These are phyloP conservation scores for Sclerodermus sp. DNA, from an alignment of 2,888 invertebrate species.

Conservation along the genomic window DNA sequence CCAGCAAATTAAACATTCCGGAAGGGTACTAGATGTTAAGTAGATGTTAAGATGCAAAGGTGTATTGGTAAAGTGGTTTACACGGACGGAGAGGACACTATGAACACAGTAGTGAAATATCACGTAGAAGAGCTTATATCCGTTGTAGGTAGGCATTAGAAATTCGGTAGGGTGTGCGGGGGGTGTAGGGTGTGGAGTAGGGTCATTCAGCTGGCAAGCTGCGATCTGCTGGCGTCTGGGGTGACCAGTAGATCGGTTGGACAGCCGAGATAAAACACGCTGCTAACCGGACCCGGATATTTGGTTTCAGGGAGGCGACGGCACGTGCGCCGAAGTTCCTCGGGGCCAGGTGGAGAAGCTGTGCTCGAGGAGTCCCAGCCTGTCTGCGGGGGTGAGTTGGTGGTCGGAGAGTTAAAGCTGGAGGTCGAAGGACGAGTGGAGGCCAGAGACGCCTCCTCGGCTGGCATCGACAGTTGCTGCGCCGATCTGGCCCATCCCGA, in stretches of 20 bases:
- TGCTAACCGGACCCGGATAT: constrained; percentile 39
- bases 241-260: constrained; percentile 18
- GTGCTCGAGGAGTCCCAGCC: constrained; percentile 12
- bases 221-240: neutral
- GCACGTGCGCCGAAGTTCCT: constrained; percentile 52
- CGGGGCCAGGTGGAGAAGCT: constrained; percentile 40
- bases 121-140: too few relatives aligned
- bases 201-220: neutral
- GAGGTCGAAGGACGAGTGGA: constrained; percentile 2
- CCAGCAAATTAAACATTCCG: too few relatives aligned
- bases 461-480: neutral
- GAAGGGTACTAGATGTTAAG: too few relatives aligned
- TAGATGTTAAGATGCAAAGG: too few relatives aligned
- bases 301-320: constrained; percentile 56
- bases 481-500: neutral
- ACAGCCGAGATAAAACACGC: too few relatives aligned
- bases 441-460: constrained; percentile 4
- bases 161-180: neutral
- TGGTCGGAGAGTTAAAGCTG: neutral
- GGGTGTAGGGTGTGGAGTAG: constrained; percentile 2
- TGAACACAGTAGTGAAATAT: too few relatives aligned
- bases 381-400: neutral
- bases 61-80: too few relatives aligned
- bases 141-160: neutral
- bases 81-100: too few relatives aligned